Conservation (phyloP, 2,888 invertebrate genomes). For the Apodemia zela region DNA sequence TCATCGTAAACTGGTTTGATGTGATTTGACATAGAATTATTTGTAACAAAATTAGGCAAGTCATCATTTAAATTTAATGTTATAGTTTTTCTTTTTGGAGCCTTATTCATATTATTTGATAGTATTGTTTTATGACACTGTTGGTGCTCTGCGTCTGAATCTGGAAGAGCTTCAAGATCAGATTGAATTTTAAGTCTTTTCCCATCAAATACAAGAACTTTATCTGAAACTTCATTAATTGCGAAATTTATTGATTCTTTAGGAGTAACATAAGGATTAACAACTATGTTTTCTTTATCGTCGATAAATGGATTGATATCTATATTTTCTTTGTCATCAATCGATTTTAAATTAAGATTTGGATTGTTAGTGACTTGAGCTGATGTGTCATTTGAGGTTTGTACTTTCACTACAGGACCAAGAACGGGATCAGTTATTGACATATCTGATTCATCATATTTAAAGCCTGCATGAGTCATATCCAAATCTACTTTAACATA, state of each 20-base stretch:
- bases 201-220: conserved; percentile 65
- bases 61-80: conserved; percentile 55
- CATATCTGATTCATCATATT: conserved; percentile 56
- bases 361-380: conserved; percentile 36
- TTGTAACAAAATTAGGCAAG: conserved; percentile 52
- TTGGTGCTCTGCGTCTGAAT: conserved; percentile 34
- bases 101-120: conserved; percentile 30
- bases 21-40: conserved; percentile 32
- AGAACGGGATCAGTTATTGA: conserved; percentile 61
- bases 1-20: conserved; percentile 23
- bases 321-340: conserved; percentile 65
- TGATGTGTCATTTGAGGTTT: conserved; percentile 44
- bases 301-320: conserved; percentile 53
- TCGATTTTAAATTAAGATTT: conserved; percentile 44
- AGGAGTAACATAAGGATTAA: conserved; percentile 57
- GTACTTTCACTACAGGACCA: conserved; percentile 45
- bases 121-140: conserved; percentile 37
- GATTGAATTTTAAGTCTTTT: conserved; percentile 55
- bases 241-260: conserved; percentile 52
- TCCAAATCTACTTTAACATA: conserved; percentile 66
- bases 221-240: conserved; percentile 47
- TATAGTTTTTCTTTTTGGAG: conserved; percentile 52
- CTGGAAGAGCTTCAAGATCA: conserved; percentile 28
- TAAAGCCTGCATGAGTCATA: conserved; percentile 44
- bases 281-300: conserved; percentile 64